phyloP scores from a whole-genome alignment of 2,888 invertebrate genomes.

The Fragum sueziense region DNA sequence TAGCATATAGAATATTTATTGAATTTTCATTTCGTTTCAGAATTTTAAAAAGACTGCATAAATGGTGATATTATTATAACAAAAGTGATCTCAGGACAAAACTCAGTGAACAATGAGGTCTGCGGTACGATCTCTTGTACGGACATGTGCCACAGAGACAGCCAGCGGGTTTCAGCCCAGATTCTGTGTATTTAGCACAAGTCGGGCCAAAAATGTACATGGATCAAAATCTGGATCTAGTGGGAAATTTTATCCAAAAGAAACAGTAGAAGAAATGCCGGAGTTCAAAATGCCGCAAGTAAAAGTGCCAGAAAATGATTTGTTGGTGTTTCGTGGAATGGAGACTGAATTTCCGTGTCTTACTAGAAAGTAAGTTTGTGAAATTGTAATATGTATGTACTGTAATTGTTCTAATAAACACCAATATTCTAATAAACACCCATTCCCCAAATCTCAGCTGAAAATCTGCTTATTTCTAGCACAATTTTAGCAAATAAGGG shows the following conservation, averaged over 20 bases:
- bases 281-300: slow-evolving; percentile 59
- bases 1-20: neutral
- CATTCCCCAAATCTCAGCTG: too few relatives aligned
- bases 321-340: slow-evolving; percentile 71
- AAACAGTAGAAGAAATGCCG: neutral
- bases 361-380: slow-evolving; percentile 72
- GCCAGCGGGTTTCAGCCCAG: slow-evolving; percentile 11
- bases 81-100: neutral
- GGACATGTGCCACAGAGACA: slow-evolving; percentile 3
- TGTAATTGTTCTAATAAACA: too few relatives aligned
- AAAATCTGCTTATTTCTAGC: too few relatives aligned
- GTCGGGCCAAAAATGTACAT: neutral
- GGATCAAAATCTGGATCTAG: slow-evolving; percentile 17
- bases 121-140: slow-evolving; percentile 12
- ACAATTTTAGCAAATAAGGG: too few relatives aligned
- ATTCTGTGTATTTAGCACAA: slow-evolving; percentile 16
- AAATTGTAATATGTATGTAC: too few relatives aligned
- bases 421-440: too few relatives aligned
- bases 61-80: neutral
- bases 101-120: neutral
- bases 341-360: slow-evolving; percentile 78
- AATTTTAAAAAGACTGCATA: neutral
- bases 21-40: neutral
- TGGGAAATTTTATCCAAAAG: neutral
- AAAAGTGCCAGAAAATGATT: slow-evolving; percentile 60